Conservation (phyloP, 2,113 vertebrate genomes). For the Nothoprocta pentlandii region DNA sequence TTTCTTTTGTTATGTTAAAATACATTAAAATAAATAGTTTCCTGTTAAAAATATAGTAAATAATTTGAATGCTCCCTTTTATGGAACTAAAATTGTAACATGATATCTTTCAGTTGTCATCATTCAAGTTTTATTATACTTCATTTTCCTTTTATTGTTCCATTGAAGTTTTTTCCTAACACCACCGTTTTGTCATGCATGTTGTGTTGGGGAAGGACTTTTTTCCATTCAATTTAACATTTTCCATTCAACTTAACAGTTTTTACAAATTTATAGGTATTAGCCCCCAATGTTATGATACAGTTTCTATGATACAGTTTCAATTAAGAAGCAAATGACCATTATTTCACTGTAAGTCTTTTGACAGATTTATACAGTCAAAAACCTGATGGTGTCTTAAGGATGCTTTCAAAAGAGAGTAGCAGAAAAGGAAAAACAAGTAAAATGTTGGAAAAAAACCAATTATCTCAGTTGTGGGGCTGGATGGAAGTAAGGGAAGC, state of each 20-base stretch:
- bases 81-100: not conserved
- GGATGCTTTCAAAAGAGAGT: conserved; percentile 26
- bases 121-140: not conserved
- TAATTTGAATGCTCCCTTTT: not conserved
- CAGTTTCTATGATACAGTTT: conserved; percentile 48
- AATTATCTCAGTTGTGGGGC: not conserved
- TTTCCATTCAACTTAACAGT: not conserved
- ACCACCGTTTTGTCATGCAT: not conserved
- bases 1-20: not conserved
- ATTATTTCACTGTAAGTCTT: conserved; percentile 59
- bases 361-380: conserved; percentile 68
- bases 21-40: not conserved
- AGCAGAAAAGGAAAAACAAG: not conserved
- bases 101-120: not conserved
- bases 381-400: conserved; percentile 62
- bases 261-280: conserved; percentile 48
- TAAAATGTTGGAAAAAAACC: conserved; percentile 24
- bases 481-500: not conserved
- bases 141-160: not conserved
- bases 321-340: conserved; percentile 71
- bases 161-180: conserved; percentile 2
- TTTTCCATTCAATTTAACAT: conserved; percentile 6
- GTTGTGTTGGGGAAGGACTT: not conserved
- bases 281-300: conserved; percentile 30
- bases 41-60: not conserved